Conservation (phyloP, 2,888 invertebrate genomes). For the Meliscaeva auricollis region DNA sequence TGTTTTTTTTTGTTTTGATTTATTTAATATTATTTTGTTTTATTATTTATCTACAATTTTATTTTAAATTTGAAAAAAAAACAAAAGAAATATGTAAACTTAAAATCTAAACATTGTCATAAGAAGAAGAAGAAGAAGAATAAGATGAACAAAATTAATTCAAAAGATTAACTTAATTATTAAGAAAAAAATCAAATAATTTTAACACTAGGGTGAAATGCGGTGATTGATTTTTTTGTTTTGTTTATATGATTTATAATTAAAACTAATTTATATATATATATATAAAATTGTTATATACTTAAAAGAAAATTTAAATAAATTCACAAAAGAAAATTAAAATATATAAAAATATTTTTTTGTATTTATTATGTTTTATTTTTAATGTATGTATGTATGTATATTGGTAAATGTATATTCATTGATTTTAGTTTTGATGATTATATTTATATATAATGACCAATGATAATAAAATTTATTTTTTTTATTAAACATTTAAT, state of each 20-base stretch:
- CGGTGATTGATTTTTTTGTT: slow-evolving; percentile 46
- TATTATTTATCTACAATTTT: slow-evolving; percentile 70
- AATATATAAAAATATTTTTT: slow-evolving; percentile 64
- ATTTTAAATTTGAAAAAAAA: slow-evolving; percentile 30
- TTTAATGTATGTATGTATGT: slow-evolving; percentile 30
- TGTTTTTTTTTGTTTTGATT: slow-evolving; percentile 40
- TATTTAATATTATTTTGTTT: slow-evolving; percentile 58
- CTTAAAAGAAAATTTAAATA: slow-evolving; percentile 25
- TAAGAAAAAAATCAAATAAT: slow-evolving; percentile 37
- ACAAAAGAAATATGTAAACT: slow-evolving; percentile 44
- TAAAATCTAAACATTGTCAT: slow-evolving; percentile 66
- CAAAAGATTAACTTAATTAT: slow-evolving; percentile 25
- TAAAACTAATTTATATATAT: slow-evolving; percentile 34
- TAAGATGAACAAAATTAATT: slow-evolving; percentile 34
- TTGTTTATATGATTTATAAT: slow-evolving; percentile 22
- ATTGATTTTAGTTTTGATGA: slow-evolving; percentile 29
- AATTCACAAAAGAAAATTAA: slow-evolving; percentile 49
- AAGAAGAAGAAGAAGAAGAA: slow-evolving; percentile 11
- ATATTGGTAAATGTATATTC: slow-evolving; percentile 6
- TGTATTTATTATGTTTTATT: slow-evolving; percentile 46
- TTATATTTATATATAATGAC: slow-evolving; percentile 19
- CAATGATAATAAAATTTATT: slow-evolving; percentile 14
- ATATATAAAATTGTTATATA: slow-evolving; percentile 19
- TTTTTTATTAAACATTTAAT: slow-evolving; percentile 35
- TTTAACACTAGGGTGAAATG: slow-evolving; percentile 50